Evolutionary conservation across 2,113 vertebrate species (phyloP).

Genomic region (Chelonoidis abingdonii): DNA sequence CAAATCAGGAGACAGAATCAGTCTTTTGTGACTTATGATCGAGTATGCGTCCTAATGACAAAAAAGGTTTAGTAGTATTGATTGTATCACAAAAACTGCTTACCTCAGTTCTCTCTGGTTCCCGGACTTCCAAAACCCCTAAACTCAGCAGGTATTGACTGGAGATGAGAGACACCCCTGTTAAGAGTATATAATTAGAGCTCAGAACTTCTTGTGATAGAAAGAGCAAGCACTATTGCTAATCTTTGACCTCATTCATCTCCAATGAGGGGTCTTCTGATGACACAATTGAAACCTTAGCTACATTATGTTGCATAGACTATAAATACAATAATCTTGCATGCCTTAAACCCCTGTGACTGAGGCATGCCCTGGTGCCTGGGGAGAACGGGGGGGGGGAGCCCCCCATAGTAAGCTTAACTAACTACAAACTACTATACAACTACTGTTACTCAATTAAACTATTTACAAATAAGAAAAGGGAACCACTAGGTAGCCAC

Average conservation of each 20-base stretch:
- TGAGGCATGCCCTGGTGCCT: no score
- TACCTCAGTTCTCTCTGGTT: neutral
- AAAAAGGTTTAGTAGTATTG: no score
- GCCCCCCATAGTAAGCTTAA: no score
- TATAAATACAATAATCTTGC: neutral
- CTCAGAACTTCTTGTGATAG: neutral
- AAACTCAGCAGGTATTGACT: neutral
- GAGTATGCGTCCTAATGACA: neutral
- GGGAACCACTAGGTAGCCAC: no score
- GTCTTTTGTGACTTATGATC: neutral
- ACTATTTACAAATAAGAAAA: no score
- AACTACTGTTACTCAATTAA: no score
- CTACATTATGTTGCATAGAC: neutral
- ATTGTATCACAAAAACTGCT: neutral
- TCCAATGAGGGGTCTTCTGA: neutral
- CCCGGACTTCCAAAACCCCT: neutral
- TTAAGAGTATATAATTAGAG: neutral
- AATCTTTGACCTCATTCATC: neutral
- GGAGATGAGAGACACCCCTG: neutral
- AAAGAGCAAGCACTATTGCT: neutral
- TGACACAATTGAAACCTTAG: neutral
- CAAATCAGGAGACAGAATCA: neutral
- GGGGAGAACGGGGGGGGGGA: no score
- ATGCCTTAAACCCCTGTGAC: neutral
- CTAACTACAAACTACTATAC: no score